Evolutionary conservation across 1,140 invertebrate species (phyloP).

Genomic region (Zaprionus inermis): DNA sequence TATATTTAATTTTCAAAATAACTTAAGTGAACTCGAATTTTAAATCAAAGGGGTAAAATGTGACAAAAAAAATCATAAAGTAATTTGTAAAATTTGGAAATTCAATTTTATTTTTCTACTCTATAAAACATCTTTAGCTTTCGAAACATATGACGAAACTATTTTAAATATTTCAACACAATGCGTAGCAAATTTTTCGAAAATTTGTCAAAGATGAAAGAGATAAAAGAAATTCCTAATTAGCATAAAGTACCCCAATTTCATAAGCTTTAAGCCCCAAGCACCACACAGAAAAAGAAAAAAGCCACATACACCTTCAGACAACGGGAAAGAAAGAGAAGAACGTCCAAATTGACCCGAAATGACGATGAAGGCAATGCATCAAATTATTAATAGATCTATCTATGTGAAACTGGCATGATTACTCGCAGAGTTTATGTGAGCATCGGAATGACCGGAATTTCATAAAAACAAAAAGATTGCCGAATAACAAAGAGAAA

Average conservation of each 20-base stretch:
- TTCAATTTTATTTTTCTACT: slow-evolving; percentile 29
- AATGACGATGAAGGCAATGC: slow-evolving; percentile 46
- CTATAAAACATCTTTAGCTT: background rate
- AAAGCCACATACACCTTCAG: slow-evolving; percentile 11
- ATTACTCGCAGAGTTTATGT: slow-evolving; percentile 7
- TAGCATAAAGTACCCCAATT: slow-evolving; percentile 18
- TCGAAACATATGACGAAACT: background rate
- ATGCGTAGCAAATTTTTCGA: slow-evolving; percentile 1
- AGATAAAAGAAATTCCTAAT: slow-evolving; percentile 35
- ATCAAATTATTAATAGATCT: slow-evolving; percentile 55
- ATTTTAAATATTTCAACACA: background rate
- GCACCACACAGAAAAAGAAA: background rate
- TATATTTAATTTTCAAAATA: no score
- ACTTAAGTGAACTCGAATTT: background rate
- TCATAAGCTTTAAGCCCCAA: slow-evolving; percentile 17
- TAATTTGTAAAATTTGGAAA: slow-evolving; percentile 33
- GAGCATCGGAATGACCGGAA: slow-evolving; percentile 41
- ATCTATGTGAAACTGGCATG: slow-evolving; percentile 30
- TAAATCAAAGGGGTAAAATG: background rate
- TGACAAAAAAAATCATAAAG: no score
- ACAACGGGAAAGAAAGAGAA: slow-evolving; percentile 3
- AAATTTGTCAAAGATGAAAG: slow-evolving; percentile 11
- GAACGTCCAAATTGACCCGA: slow-evolving; percentile 28
- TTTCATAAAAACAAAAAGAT: slow-evolving; percentile 12
- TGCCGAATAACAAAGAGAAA: slow-evolving; percentile 6